Percentiles rank a stretch among this genome's conserved stretches.
These are phyloP conservation scores for Prinia subflava DNA, from an alignment of 2,113 vertebrate genomes.

Conservation along the genomic window DNA sequence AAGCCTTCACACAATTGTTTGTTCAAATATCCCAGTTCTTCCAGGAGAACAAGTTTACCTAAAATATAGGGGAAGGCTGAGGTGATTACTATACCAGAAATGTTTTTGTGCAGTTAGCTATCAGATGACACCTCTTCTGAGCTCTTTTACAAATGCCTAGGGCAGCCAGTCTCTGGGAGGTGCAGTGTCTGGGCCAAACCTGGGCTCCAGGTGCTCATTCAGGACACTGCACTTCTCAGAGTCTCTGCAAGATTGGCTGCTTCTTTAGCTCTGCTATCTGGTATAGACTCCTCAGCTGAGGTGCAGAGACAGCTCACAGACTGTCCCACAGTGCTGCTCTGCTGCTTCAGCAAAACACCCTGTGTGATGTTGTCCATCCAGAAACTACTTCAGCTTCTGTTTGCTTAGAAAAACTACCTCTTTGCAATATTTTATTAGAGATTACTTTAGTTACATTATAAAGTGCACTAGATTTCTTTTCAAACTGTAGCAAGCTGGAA, in stretches of 20 bases:
- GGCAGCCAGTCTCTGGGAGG: not conserved
- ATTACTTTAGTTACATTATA: not conserved
- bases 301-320: not conserved
- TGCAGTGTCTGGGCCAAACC: not conserved
- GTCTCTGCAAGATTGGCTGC: not conserved
- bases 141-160: not conserved
- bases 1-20: not conserved
- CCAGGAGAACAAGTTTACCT: not conserved
- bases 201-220: not conserved
- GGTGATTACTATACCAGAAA: not conserved
- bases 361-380: not conserved
- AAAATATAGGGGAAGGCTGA: not conserved
- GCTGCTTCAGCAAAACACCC: not conserved
- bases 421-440: not conserved
- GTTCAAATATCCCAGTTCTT: not conserved
- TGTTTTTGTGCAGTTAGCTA: not conserved
- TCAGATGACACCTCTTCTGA: not conserved
- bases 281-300: rapidly evolving
- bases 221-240: not conserved
- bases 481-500: not conserved
- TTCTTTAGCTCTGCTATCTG: not conserved
- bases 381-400: not conserved
- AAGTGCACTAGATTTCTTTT: not conserved
- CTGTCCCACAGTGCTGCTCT: rapidly evolving
- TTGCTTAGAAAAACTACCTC: not conserved